Evolutionary conservation across 1,140 invertebrate genomes (phyloP).

Genomic region (Pomacea maculata): DNA sequence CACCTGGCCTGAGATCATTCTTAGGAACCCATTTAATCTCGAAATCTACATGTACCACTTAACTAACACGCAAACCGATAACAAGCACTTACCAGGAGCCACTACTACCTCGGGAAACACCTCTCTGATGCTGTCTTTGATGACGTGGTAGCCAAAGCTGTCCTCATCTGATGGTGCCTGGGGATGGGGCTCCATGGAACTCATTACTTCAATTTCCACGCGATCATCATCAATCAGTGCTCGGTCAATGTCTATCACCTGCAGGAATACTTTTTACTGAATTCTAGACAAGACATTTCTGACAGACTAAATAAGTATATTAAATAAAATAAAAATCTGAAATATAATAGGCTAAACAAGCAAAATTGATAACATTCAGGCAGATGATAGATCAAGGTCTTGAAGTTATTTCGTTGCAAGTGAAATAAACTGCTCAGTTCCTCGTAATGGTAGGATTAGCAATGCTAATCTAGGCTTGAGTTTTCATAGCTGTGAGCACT

Average conservation of each 20-base stretch:
- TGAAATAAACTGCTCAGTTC: too few species aligned
- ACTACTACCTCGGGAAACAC: constrained; percentile 66
- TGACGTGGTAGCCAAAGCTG: constrained; percentile 66
- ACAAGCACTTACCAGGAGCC: constrained; percentile 63
- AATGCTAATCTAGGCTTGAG: too few species aligned
- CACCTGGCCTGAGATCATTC: too few species aligned
- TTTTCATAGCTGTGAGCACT: too few species aligned
- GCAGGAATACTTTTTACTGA: neutral
- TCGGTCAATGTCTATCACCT: constrained; percentile 68
- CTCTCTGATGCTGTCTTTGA: constrained; percentile 67
- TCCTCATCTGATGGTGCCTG: constrained; percentile 66
- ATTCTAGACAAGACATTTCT: too few species aligned
- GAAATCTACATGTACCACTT: neutral
- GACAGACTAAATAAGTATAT: constrained; percentile 50
- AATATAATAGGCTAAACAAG: too few species aligned
- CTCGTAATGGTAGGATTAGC: too few species aligned
- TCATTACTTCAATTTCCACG: constrained; percentile 62
- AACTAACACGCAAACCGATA: neutral
- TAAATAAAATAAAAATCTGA: constrained; percentile 36
- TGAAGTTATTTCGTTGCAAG: too few species aligned
- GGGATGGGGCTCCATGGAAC: constrained; percentile 63
- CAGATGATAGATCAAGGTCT: too few species aligned
- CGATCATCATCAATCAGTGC: constrained; percentile 67
- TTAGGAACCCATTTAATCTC: neutral
- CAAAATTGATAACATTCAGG: too few species aligned